A percentile compares a stretch with the other conserved stretches of the same genome.
phyloP scores from a whole-genome alignment of 2,113 vertebrate genomes.

The Vicugna pacos region DNA sequence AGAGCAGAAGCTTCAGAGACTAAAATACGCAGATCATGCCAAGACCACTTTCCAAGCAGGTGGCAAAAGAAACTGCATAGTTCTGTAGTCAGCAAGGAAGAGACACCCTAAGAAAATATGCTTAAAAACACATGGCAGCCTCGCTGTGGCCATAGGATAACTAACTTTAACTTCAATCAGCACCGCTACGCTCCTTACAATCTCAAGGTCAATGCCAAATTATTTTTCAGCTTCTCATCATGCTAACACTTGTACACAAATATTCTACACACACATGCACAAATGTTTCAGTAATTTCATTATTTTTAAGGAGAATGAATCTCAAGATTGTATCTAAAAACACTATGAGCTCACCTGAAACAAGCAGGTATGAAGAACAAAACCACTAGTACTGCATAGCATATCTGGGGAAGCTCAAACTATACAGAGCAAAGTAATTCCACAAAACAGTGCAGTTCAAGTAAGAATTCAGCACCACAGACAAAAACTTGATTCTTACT shows the following conservation, averaged over 20 bases:
- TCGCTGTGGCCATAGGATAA: neutral
- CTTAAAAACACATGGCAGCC: slow-evolving; percentile 62
- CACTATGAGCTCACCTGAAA: slow-evolving; percentile 79
- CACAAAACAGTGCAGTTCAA: slow-evolving; percentile 60
- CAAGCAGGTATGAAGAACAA: slow-evolving; percentile 70
- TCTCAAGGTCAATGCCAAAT: slow-evolving; percentile 53
- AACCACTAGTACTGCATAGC: slow-evolving; percentile 42
- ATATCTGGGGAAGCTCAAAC: slow-evolving; percentile 67
- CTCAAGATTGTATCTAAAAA: slow-evolving; percentile 75
- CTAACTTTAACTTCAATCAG: slow-evolving; percentile 25
- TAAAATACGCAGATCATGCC: slow-evolving; percentile 75
- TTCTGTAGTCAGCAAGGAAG: slow-evolving; percentile 79
- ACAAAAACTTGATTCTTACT: slow-evolving; percentile 55
- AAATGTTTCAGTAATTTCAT: slow-evolving; percentile 65
- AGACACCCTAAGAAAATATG: slow-evolving; percentile 70
- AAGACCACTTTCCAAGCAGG: slow-evolving; percentile 79
- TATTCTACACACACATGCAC: neutral
- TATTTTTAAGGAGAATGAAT: slow-evolving; percentile 38
- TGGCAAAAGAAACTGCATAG: slow-evolving; percentile 81
- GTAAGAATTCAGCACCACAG: slow-evolving; percentile 42
- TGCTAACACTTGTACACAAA: slow-evolving; percentile 39
- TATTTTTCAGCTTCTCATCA: slow-evolving; percentile 62
- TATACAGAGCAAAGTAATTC: slow-evolving; percentile 73
- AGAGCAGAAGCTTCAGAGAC: slow-evolving; percentile 75
- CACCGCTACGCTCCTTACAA: neutral